Base-by-base conservation (phyloP, 2,797 vertebrate species). In the Hemitrygon akajei region DNA sequence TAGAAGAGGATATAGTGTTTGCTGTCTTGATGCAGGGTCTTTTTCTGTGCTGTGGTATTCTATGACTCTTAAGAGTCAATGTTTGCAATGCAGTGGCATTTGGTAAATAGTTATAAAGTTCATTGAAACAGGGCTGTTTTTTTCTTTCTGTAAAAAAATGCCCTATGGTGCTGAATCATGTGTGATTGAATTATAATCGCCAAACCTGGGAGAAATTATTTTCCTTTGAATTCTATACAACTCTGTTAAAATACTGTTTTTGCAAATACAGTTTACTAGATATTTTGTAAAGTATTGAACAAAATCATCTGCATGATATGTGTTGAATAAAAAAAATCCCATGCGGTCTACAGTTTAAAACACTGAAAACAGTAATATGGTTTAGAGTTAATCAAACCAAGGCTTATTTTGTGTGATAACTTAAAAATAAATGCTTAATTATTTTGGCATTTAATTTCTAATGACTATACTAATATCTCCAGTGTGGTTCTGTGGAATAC, bases 401-500 rank as follows among this genome's bases (percentile, higher is more conserved):
- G 11, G 56, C 81, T 86, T 60, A 86, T 60, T 86, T 58, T 56
- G 20, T 37, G 18, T 20, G 91, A 47, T 75, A 14, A 22, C 7
- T 75, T 75, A 30, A 40, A 73, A 93, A 76, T 76, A 27, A 56
- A 75, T 76, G 91, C 22, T 93, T 16, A 92, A 75, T 20, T 76
- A 76, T 76, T 16, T 75, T 56, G 37, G 4, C 0, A 16, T 93
- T 56, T 75, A 73, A 27, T 75, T 75, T 56, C 22, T 56, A 56
- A 89, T 89, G 34, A 89, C 30, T 89, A 25, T 27, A 66, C 66
- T 93, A 30, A 47, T 73, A 7, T 93, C 40, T 40, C 73, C 94
- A 97, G 97, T 97, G 97, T 27, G 97, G 97, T 25, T 97, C 97
- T 93, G 97, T 96, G 77, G 97, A 97, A 18, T 97, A 97, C 95